phyloP scores from a whole-genome alignment of 1,140 invertebrate genomes.

The Trichogramma pretiosum region DNA sequence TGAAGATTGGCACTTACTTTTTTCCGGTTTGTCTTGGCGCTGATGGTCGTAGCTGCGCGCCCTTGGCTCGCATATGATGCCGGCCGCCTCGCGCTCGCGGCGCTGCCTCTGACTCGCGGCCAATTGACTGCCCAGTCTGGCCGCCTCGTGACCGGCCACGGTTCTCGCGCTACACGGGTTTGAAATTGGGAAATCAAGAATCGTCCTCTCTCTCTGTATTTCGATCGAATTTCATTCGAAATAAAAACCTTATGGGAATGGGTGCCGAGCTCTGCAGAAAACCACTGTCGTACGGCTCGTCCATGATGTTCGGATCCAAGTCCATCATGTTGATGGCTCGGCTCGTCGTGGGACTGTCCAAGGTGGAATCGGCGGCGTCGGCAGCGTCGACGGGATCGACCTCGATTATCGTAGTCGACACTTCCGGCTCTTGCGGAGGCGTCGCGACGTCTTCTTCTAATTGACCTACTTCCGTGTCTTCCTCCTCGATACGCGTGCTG shows the following conservation, averaged over 20 bases:
- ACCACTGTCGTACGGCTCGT: constrained; percentile 43
- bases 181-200: neutral
- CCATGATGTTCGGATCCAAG: constrained; percentile 42
- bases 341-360: constrained; percentile 40
- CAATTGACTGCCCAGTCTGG: constrained; percentile 60
- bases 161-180: constrained; percentile 50
- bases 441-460: constrained; percentile 32
- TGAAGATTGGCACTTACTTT: constrained; percentile 51
- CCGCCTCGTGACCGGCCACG: constrained; percentile 69
- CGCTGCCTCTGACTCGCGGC: constrained; percentile 50
- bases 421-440: constrained; percentile 25
- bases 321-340: constrained; percentile 44
- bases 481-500: constrained; percentile 59
- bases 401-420: constrained; percentile 29
- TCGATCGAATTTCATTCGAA: neutral
- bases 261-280: constrained; percentile 43
- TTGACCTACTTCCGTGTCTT: constrained; percentile 35
- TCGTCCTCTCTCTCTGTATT: neutral
- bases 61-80: constrained; percentile 43
- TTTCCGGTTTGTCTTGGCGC: constrained; percentile 43
- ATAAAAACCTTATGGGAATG: constrained; percentile 39
- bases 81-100: constrained; percentile 38
- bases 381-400: constrained; percentile 20
- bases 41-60: constrained; percentile 59
- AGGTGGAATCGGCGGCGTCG: constrained; percentile 28